A percentile compares a stretch with the other conserved stretches of the same genome.
Evolutionary conservation across 2,888 invertebrate genomes (phyloP).

Genomic region (Macrosoma leucophasiata): DNA sequence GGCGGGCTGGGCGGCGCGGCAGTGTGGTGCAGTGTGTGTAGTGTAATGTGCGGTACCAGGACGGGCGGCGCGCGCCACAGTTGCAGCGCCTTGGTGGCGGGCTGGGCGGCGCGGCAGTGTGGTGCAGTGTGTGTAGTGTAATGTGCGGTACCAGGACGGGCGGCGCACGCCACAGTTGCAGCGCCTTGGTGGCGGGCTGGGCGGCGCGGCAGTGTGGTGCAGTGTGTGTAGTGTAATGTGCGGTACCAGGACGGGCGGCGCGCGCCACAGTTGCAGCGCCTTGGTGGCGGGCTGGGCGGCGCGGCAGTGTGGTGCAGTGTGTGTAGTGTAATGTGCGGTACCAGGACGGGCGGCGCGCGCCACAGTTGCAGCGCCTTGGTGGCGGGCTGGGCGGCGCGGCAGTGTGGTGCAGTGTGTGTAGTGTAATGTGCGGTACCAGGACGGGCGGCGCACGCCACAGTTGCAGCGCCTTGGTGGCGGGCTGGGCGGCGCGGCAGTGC

Average conservation of each 20-base stretch:
- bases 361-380: constrained; percentile 94
- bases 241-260: constrained; percentile 94
- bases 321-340: too few species aligned
- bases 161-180: constrained; percentile 94
- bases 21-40: constrained; percentile 90
- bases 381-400: constrained; percentile 88
- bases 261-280: constrained; percentile 92
- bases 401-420: constrained; percentile 90
- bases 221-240: too few species aligned
- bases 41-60: too few species aligned
- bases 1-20: constrained; percentile 88
- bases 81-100: constrained; percentile 92
- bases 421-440: too few species aligned
- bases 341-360: constrained; percentile 91
- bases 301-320: constrained; percentile 90
- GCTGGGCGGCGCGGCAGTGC: constrained; percentile 87
- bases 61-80: constrained; percentile 94
- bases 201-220: constrained; percentile 88
- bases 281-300: constrained; percentile 90
- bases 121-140: too few species aligned
- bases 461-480: constrained; percentile 92
- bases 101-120: constrained; percentile 87
- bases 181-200: constrained; percentile 91
- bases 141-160: constrained; percentile 93
- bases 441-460: constrained; percentile 94